Conservation (phyloP, 2,113 vertebrate species). For the Sminthopsis crassicaudata region DNA sequence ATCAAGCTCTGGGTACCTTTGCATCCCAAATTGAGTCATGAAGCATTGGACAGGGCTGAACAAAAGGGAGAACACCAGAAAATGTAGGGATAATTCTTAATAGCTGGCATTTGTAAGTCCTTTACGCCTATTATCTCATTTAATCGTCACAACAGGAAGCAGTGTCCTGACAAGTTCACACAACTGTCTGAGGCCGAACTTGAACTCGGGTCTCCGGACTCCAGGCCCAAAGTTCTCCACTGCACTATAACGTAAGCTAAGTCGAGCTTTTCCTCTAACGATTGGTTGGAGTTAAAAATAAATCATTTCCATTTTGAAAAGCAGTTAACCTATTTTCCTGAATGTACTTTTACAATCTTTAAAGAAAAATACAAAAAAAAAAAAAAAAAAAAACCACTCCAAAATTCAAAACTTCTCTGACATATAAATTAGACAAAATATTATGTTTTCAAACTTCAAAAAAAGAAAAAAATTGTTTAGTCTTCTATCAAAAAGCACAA, state of each 20-base stretch:
- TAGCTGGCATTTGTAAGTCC: not conserved
- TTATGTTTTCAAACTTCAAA: constrained; percentile 27
- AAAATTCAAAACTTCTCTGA: constrained; percentile 6
- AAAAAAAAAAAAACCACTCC: constrained; percentile 1
- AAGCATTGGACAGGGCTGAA: not conserved
- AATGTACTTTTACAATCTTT: constrained; percentile 9
- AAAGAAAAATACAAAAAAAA: constrained; percentile 9
- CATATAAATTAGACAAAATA: not conserved
- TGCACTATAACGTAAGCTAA: not conserved
- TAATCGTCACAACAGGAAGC: not conserved
- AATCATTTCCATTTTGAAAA: not conserved
- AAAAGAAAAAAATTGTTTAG: constrained; percentile 19
- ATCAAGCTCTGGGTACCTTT: not conserved
- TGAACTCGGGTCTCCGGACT: not conserved
- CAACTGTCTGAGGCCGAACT: not conserved
- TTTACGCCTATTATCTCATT: not conserved
- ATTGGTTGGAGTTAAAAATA: not conserved
- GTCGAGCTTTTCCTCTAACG: constrained; percentile 5
- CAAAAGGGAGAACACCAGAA: not conserved
- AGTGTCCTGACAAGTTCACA: not conserved
- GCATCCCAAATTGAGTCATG: not conserved
- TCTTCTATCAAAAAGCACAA: constrained; percentile 59
- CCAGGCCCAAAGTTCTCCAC: not conserved
- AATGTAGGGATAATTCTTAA: not conserved
- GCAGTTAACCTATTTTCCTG: not conserved